Evolutionary conservation across 2,113 vertebrate species (phyloP), one percentile per base, ranked within the genome.

Genomic region (Notiomystis cincta): DNA sequence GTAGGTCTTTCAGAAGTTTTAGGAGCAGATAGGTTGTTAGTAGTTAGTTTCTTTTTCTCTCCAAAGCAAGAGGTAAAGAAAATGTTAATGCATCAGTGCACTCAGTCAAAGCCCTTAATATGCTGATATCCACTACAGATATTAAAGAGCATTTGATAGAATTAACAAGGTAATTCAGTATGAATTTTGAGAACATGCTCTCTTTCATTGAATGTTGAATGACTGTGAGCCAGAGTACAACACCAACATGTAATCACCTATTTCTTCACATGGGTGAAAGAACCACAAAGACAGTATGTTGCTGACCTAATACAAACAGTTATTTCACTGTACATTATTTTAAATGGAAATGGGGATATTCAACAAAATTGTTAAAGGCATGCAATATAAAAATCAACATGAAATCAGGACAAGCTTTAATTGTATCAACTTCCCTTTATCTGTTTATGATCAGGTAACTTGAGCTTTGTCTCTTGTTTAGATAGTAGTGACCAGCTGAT

Each of bases 41-140:
- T 71, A 92, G 24, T 35, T 70, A 72, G 48, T 13, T 89, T 72
- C 18, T 95, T 91, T 90, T 90, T 73, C 35, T 92, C 54, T 92
- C 28, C 61, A 90, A 93, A 96, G 91, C 47, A 95, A 94, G 58
- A 81, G 90, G 71, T 94, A 94, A 96, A 95, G 66, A 94, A 96
- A 91, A 95, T 64, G 66, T 90, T 90, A 90, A 96, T 38, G 61
- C 82, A 93, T 91, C 89, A 96, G 70, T 92, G 91, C 47, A 96
- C 93, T 96, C 96, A 96, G 54, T 84, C 67, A 96, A 97, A 97
- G 97, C 97, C 97, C 98, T 98, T 98, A 96, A 98, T 98, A 98
- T 98, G 98, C 98, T 98, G 98, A 98, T 98, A 98, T 84, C 33
- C 61, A 89, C 42, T 62, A 85, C 37, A 90, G 79, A 89, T 73